Evolutionary conservation across 1,140 invertebrate species (phyloP), one percentile per base, ranked within the genome.

Genomic region (Saccostrea cuccullata): DNA sequence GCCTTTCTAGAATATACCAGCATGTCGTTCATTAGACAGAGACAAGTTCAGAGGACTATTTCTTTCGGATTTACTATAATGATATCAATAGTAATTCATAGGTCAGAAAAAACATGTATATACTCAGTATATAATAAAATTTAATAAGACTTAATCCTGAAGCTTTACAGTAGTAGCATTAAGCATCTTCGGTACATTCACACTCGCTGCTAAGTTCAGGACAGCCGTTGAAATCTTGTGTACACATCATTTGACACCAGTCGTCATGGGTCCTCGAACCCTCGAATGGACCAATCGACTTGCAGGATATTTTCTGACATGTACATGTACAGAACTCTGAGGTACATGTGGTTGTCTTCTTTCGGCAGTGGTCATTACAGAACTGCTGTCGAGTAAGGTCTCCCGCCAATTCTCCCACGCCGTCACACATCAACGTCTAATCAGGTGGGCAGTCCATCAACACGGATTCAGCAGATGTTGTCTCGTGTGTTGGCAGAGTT

Each of bases 211-310:
- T 30, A 15, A 30, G 70, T 30, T 26, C 13, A 12, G 70, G 70
- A 77, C 70, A 77, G 12, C 23, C 26, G 70, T 1, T 77, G 26
- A 26, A 36, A 15, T 77, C 26, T 36, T 30, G 70, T 30, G 70
- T 77, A 77, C 70, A 77, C 13, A 77, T 36, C 70, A 17, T 77
- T 36, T 77, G 70, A 36, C 70, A 77, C 70, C 70, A 77, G 70
- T 77, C 70, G 70, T 77, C 70, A 36, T 77, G 70, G 26, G 26
- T 26, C 70, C 6, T 6, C 15, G 70, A 77, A 17, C 70, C 70
- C 70, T 77, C 26, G 70, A 30, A 30, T 12, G 13, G 26, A 36
- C 70, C 70, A 2, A 77, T 13, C 23, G 70, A 23, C 70, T 77
- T 77, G 70, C 70, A 77, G 70, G 70, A 30, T 77, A 77, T 77